These are phyloP conservation scores for Drosophila lacicola DNA, from an alignment of 2,888 invertebrate genomes.

Conservation along the genomic window DNA sequence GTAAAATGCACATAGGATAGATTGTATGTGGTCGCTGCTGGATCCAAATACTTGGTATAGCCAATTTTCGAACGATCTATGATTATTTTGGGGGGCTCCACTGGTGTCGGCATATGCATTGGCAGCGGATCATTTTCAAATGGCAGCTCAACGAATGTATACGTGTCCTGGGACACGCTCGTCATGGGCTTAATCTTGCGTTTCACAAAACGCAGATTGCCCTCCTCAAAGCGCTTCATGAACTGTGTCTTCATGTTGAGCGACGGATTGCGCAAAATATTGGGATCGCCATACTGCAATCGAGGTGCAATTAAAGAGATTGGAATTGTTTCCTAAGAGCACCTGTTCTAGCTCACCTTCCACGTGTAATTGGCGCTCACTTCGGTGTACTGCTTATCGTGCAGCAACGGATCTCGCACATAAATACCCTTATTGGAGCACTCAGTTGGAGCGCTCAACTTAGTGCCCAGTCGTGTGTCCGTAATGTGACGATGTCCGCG, in stretches of 20 bases:
- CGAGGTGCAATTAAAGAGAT: not conserved
- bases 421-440: slow-evolving; percentile 59
- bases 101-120: slow-evolving; percentile 51
- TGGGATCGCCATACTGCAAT: slow-evolving; percentile 71
- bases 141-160: slow-evolving; percentile 53
- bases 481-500: slow-evolving; percentile 74
- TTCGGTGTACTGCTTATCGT: slow-evolving; percentile 61
- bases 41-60: slow-evolving; percentile 79
- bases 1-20: slow-evolving; percentile 69
- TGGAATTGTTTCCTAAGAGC: not conserved
- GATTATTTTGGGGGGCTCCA: slow-evolving; percentile 50
- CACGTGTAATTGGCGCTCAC: slow-evolving; percentile 65
- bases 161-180: slow-evolving; percentile 75
- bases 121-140: slow-evolving; percentile 36
- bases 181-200: slow-evolving; percentile 68
- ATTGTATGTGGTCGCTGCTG: slow-evolving; percentile 79
- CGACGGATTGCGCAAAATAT: slow-evolving; percentile 71
- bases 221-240: slow-evolving; percentile 79
- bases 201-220: slow-evolving; percentile 68
- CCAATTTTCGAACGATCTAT: slow-evolving; percentile 75
- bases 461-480: slow-evolving; percentile 67
- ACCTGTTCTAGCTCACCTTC: slow-evolving; percentile 64
- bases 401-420: slow-evolving; percentile 65
- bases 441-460: slow-evolving; percentile 53
- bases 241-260: slow-evolving; percentile 65